Conservation (phyloP, 2,888 invertebrate species). For the Camptogramma bilineatum region DNA sequence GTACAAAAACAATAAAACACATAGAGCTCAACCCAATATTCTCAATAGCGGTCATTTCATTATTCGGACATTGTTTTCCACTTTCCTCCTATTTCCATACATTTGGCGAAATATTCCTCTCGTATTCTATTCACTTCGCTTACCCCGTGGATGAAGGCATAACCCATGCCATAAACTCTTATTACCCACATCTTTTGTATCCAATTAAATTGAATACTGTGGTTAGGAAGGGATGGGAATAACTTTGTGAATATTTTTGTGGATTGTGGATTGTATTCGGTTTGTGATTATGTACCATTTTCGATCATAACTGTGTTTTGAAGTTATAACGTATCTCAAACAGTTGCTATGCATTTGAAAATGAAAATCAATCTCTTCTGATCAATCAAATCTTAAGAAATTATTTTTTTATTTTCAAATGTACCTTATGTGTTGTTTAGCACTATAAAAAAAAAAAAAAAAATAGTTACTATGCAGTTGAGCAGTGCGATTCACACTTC, state of each 20-base stretch:
- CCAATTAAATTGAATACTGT: slow-evolving; percentile 66
- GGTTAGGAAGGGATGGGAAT: slow-evolving; percentile 18
- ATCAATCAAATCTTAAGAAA: too few species aligned
- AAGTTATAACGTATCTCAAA: too few species aligned
- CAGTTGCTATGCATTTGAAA: too few species aligned
- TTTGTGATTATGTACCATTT: neutral
- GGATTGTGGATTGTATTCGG: neutral
- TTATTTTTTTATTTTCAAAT: too few species aligned
- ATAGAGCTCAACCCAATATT: slow-evolving; percentile 25
- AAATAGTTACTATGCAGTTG: too few species aligned
- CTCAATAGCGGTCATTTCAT: slow-evolving; percentile 31
- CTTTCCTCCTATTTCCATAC: slow-evolving; percentile 41
- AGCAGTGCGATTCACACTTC: too few species aligned
- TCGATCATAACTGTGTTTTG: too few species aligned
- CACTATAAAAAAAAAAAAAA: too few species aligned
- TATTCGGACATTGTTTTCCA: slow-evolving; percentile 36
- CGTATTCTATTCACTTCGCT: slow-evolving; percentile 34
- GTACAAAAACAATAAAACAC: slow-evolving; percentile 7
- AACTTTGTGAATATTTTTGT: neutral
- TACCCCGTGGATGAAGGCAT: slow-evolving; percentile 60
- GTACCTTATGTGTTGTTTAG: too few species aligned
- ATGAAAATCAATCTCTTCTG: too few species aligned
- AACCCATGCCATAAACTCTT: slow-evolving; percentile 66
- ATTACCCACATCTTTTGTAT: slow-evolving; percentile 68
- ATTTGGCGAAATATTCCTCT: slow-evolving; percentile 31